phyloP scores from a whole-genome alignment of 2,113 vertebrate genomes.

The Aegotheles bennettii region DNA sequence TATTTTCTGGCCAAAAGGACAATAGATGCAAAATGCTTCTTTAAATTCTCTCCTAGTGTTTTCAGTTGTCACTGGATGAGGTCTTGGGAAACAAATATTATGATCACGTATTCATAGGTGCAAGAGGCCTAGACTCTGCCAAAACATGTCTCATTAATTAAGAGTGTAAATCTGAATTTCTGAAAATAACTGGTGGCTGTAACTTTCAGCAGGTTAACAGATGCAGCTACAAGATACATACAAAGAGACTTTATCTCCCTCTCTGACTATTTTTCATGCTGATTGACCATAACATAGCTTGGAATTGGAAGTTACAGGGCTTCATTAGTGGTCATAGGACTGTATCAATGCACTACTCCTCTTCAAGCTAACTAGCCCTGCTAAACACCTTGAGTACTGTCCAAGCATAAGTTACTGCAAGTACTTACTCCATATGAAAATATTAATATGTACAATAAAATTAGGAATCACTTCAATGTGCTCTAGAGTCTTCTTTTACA shows the following conservation, averaged over 20 bases:
- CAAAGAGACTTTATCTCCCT: neutral
- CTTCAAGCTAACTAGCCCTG: neutral
- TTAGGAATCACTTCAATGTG: neutral
- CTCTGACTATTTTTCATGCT: neutral
- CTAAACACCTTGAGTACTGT: neutral
- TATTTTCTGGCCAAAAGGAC: neutral
- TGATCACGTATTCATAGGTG: accelerated
- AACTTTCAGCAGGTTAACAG: neutral
- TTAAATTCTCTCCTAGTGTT: neutral
- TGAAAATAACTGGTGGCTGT: neutral
- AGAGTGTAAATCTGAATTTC: neutral
- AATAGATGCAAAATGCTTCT: neutral
- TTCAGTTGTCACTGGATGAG: neutral
- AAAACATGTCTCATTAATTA: neutral
- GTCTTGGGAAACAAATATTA: neutral
- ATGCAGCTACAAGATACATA: neutral
- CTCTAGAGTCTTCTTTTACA: neutral
- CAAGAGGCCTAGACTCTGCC: neutral
- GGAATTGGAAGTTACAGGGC: neutral
- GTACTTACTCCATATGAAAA: neutral
- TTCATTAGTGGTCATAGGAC: neutral
- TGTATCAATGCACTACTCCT: neutral
- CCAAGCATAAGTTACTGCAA: neutral
- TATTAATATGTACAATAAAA: neutral
- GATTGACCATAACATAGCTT: neutral